These are phyloP conservation scores for Mercenaria mercenaria DNA, from an alignment of 1,140 invertebrate genomes.

Conservation along the genomic window DNA sequence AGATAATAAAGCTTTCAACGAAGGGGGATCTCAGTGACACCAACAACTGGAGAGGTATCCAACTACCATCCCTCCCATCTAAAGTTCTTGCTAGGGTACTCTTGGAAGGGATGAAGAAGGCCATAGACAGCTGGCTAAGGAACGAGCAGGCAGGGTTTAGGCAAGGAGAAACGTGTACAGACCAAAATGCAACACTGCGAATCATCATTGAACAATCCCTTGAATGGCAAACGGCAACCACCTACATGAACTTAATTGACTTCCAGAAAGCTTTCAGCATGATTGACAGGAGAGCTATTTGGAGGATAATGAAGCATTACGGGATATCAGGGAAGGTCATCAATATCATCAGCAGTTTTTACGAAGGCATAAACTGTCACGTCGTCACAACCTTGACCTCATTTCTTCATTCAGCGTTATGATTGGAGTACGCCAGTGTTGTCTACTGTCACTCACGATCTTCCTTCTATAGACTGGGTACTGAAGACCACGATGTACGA, in stretches of 20 bases:
- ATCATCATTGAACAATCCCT: too few relatives aligned
- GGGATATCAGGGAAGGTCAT: not conserved
- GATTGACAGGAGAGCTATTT: too few relatives aligned
- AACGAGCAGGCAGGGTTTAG: conserved; percentile 63
- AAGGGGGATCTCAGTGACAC: too few relatives aligned
- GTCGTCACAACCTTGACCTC: too few relatives aligned
- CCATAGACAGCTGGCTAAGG: not conserved
- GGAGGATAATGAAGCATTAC: too few relatives aligned
- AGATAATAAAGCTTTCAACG: too few relatives aligned
- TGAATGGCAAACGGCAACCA: too few relatives aligned
- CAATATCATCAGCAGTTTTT: not conserved
- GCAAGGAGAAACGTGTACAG: conserved; percentile 48
- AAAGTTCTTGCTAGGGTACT: not conserved
- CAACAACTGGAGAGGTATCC: too few relatives aligned
- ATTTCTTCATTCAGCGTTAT: too few relatives aligned
- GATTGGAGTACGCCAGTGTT: conserved; percentile 54
- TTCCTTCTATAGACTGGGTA: conserved; percentile 67
- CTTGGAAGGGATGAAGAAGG: not conserved
- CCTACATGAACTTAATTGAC: too few relatives aligned
- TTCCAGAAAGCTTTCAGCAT: too few relatives aligned
- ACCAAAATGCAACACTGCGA: conserved; percentile 64
- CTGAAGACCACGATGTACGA: conserved; percentile 42
- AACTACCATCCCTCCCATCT: too few relatives aligned
- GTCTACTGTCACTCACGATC: conserved; percentile 46
- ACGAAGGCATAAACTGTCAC: not conserved